These are phyloP conservation scores for Octonoba sinensis DNA, from an alignment of 2,888 invertebrate species.

Conservation along the genomic window DNA sequence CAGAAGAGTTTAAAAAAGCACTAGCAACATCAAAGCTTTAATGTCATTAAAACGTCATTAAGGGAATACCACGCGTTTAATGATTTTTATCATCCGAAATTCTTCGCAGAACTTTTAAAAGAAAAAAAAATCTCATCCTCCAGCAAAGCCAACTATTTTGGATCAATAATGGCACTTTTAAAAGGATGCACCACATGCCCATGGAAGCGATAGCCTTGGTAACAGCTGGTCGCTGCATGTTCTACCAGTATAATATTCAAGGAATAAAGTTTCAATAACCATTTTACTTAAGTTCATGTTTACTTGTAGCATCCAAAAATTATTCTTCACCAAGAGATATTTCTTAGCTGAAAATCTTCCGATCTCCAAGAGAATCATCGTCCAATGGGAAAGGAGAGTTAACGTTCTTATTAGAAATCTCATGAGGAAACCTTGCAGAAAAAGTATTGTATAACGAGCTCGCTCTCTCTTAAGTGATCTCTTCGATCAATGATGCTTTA, in stretches of 20 bases:
- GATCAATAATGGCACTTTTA: conserved; percentile 55
- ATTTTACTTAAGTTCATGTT: conserved; percentile 38
- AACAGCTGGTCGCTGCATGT: conserved; percentile 51
- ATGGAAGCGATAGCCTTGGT: conserved; percentile 51
- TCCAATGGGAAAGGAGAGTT: too few relatives aligned
- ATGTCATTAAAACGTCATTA: conserved; percentile 48
- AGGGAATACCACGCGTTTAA: conserved; percentile 39
- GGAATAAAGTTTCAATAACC: conserved; percentile 55
- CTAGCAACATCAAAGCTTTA: conserved; percentile 1
- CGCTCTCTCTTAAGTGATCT: conserved; percentile 34
- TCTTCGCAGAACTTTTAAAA: conserved; percentile 50
- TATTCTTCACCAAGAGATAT: too few relatives aligned
- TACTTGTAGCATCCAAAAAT: not conserved
- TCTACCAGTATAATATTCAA: conserved; percentile 49
- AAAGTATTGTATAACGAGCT: conserved; percentile 29
- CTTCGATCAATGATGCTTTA: conserved; percentile 38
- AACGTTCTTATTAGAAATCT: conserved; percentile 10
- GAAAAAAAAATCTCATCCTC: conserved; percentile 52
- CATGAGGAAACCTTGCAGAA: conserved; percentile 12
- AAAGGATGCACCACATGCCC: conserved; percentile 23
- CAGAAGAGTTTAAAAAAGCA: too few relatives aligned
- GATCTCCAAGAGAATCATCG: too few relatives aligned
- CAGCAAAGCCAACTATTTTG: conserved; percentile 32
- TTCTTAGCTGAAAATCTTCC: too few relatives aligned
- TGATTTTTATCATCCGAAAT: conserved; percentile 38